Evolutionary conservation across 2,113 vertebrate genomes (phyloP).

Genomic region (Hemichromis elongatus): DNA sequence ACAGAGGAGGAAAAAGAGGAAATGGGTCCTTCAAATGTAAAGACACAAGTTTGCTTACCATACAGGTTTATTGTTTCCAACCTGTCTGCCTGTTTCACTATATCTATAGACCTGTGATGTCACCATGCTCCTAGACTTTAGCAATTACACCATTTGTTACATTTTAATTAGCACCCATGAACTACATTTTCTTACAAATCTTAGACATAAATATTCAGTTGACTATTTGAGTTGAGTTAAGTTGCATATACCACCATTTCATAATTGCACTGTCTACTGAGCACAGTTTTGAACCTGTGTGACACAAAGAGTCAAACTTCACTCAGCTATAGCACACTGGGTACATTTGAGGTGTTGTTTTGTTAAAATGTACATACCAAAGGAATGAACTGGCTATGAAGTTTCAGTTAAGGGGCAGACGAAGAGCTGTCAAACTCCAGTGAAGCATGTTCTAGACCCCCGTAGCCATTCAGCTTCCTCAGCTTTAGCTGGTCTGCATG

Average conservation of each 20-base stretch:
- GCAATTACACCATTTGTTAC: background rate
- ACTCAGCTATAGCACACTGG: background rate
- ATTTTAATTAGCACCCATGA: background rate
- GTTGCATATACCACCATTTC: background rate
- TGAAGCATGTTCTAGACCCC: slow-evolving; percentile 72
- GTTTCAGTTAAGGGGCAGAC: slow-evolving; percentile 48
- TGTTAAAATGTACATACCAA: background rate
- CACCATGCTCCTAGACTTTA: background rate
- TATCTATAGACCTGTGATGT: background rate
- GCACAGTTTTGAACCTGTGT: background rate
- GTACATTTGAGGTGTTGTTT: background rate
- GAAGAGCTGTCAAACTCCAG: slow-evolving; percentile 73
- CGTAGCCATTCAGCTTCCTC: slow-evolving; percentile 78
- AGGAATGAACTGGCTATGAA: background rate
- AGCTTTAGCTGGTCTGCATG: slow-evolving; percentile 66
- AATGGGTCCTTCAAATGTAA: background rate
- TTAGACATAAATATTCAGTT: background rate
- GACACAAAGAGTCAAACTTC: background rate
- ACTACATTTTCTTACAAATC: background rate
- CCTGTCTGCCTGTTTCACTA: background rate
- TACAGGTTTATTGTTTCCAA: background rate
- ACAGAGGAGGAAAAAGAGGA: background rate
- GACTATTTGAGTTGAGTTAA: no score
- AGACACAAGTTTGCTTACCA: background rate
- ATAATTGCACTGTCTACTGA: background rate